phyloP scores from a whole-genome alignment of 2,888 invertebrate species.

The Apocheima hispidaria region DNA sequence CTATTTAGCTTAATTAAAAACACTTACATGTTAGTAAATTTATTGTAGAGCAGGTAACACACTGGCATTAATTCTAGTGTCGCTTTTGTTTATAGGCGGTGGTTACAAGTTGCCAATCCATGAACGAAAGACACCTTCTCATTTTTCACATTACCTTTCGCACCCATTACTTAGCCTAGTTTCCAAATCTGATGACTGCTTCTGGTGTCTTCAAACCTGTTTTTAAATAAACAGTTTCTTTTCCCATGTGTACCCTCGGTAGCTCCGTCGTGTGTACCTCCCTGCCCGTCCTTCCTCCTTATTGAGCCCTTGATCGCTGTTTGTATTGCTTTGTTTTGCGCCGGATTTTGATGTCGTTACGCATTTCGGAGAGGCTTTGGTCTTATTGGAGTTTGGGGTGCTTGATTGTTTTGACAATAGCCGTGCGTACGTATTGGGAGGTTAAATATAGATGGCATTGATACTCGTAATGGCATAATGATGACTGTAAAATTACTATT shows the following conservation, averaged over 20 bases:
- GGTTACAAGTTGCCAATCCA: too few species aligned
- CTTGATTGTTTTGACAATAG: slow-evolving; percentile 34
- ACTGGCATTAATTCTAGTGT: too few species aligned
- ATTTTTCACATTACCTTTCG: neutral
- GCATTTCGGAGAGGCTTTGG: slow-evolving; percentile 42
- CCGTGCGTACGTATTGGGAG: slow-evolving; percentile 14
- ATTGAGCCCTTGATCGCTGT: slow-evolving; percentile 34
- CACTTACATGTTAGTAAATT: too few species aligned
- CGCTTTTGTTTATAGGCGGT: too few species aligned
- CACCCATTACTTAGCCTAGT: neutral
- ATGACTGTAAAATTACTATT: too few species aligned
- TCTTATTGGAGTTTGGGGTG: slow-evolving; percentile 45
- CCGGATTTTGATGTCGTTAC: slow-evolving; percentile 48
- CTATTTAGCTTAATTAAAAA: too few species aligned
- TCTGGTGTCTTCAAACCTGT: neutral
- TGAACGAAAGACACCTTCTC: too few species aligned
- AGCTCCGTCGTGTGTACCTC: slow-evolving; percentile 3
- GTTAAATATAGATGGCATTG: neutral
- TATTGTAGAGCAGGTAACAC: too few species aligned
- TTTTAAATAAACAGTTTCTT: slow-evolving; percentile 13
- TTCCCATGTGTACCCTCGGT: slow-evolving; percentile 2
- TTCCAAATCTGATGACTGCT: neutral
- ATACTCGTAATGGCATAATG: neutral
- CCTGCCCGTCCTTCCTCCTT: slow-evolving; percentile 19
- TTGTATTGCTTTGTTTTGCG: slow-evolving; percentile 50